Conservation (phyloP, 2,888 invertebrate species). For the Leucophora obtusa region DNA sequence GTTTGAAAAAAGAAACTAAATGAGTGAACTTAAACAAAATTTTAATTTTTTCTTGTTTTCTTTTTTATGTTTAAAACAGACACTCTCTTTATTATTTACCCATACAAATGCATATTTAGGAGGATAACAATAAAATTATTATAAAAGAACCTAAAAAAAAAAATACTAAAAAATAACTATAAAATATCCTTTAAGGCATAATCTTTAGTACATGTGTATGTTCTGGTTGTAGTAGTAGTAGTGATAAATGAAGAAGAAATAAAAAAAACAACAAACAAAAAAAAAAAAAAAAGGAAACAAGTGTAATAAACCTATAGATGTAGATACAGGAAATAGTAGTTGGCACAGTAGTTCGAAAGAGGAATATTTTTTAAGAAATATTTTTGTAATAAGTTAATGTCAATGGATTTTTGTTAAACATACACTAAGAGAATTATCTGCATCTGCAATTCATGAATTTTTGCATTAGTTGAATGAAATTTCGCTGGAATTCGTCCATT, state of each 20-base stretch:
- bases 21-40: conserved; percentile 28
- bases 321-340: neutral
- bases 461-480: no score
- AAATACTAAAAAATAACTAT: conserved; percentile 29
- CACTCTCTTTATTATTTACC: conserved; percentile 8
- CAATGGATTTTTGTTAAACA: no score
- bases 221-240: conserved; percentile 7
- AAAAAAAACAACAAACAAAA: neutral
- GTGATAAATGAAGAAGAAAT: neutral
- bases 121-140: conserved; percentile 22
- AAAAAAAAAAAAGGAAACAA: neutral
- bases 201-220: conserved; percentile 35
- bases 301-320: neutral
- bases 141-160: conserved; percentile 4
- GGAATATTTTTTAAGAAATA: neutral
- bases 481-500: no score
- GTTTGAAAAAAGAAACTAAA: conserved; percentile 39
- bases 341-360: neutral
- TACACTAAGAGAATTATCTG: no score
- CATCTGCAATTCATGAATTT: no score
- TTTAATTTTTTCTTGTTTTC: conserved; percentile 28
- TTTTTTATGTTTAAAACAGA: conserved; percentile 26
- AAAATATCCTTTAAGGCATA: conserved; percentile 37
- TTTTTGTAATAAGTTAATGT: neutral
- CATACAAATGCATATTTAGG: conserved; percentile 22